These are phyloP conservation scores for Cotesia chilonis DNA, from an alignment of 1,140 invertebrate species.

Conservation along the genomic window DNA sequence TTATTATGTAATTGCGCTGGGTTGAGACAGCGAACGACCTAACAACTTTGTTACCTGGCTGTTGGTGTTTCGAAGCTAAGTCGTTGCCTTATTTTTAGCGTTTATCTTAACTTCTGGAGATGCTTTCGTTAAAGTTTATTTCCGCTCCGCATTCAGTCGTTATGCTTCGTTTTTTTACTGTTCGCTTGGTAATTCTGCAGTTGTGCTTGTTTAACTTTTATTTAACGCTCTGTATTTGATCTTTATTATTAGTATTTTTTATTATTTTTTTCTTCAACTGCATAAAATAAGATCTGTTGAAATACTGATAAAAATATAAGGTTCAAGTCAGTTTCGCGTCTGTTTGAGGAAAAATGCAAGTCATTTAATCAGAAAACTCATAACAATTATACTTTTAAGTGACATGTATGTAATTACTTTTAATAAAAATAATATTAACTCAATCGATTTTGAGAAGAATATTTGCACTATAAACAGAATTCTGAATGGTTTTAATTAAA, in stretches of 20 bases:
- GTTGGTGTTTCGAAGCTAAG: slow-evolving; percentile 12
- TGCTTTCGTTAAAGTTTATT: slow-evolving; percentile 37
- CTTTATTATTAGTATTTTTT: slow-evolving; percentile 21
- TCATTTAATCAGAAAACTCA: too few relatives aligned
- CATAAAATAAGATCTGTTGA: background rate
- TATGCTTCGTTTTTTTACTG: slow-evolving; percentile 30
- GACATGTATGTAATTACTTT: too few relatives aligned
- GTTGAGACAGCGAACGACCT: slow-evolving; percentile 7
- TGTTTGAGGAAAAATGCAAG: too few relatives aligned
- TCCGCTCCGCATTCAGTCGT: slow-evolving; percentile 28
- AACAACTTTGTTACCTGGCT: slow-evolving; percentile 22
- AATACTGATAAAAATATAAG: too few relatives aligned
- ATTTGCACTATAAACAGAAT: too few relatives aligned
- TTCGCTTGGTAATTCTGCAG: slow-evolving; percentile 22
- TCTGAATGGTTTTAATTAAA: too few relatives aligned
- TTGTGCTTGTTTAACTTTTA: slow-evolving; percentile 10
- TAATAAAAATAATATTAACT: too few relatives aligned
- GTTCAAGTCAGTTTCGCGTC: too few relatives aligned
- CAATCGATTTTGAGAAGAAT: too few relatives aligned
- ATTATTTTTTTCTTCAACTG: background rate
- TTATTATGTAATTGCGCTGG: slow-evolving; percentile 5
- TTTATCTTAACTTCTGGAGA: slow-evolving; percentile 20
- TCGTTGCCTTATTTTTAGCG: slow-evolving; percentile 33
- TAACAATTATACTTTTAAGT: too few relatives aligned
- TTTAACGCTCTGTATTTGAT: slow-evolving; percentile 17